Percentiles rank a stretch among this genome's conserved stretches.
These are phyloP conservation scores for Dicycla oo DNA, from an alignment of 2,888 invertebrate species.

Conservation along the genomic window DNA sequence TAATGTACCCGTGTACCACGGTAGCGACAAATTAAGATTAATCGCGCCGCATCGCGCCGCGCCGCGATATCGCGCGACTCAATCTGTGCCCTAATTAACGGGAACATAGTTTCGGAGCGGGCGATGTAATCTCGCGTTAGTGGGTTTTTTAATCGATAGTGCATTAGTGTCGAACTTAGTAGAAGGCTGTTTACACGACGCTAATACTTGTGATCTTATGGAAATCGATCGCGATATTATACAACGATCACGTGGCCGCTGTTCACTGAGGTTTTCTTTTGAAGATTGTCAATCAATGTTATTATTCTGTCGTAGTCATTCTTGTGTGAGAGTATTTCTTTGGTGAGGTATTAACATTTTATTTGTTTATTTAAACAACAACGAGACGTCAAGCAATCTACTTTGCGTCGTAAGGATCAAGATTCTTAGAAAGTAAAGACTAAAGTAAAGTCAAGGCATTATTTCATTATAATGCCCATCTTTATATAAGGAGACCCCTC, in stretches of 20 bases:
- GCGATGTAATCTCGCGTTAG: conserved; percentile 44
- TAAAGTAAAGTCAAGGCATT: not conserved
- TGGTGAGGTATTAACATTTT: not conserved
- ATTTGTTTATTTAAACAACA: not conserved
- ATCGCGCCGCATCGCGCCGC: conserved; percentile 59
- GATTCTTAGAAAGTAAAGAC: not conserved
- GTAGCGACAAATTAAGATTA: conserved; percentile 74
- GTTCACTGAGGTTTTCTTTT: not conserved
- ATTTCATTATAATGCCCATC: too few species aligned
- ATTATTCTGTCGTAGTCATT: not conserved
- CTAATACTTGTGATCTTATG: not conserved
- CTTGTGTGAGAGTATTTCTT: too few species aligned
- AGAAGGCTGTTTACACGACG: conserved; percentile 23
- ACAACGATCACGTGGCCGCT: not conserved
- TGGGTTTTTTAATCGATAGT: conserved; percentile 51
- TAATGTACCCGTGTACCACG: conserved; percentile 48
- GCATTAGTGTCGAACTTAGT: conserved; percentile 22
- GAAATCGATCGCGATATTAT: not conserved
- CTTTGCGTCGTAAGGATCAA: not conserved
- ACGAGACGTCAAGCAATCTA: not conserved
- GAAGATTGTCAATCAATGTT: not conserved
- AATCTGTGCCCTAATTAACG: conserved; percentile 77
- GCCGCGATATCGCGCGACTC: conserved; percentile 66
- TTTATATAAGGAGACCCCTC: too few species aligned
- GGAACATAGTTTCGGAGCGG: conserved; percentile 72